Conservation (phyloP, 2,797 vertebrate species). For the Argyrosomus regius region DNA sequence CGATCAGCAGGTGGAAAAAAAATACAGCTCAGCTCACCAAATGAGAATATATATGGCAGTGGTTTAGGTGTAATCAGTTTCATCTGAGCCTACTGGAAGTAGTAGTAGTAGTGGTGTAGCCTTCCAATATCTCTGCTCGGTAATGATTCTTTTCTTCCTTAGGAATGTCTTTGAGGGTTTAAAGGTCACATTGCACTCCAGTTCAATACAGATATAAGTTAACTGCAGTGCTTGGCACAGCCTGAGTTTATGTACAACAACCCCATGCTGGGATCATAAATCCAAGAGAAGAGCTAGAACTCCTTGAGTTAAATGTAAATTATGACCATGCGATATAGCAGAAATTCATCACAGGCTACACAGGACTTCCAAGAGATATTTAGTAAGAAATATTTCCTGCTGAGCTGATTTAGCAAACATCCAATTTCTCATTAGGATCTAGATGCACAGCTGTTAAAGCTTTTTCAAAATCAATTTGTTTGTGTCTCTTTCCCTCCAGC, state of each 20-base stretch:
- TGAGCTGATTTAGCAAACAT: constrained; percentile 56
- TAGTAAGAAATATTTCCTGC: constrained; percentile 55
- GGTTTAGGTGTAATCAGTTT: constrained; percentile 39
- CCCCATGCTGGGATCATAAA: background rate
- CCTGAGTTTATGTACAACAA: constrained; percentile 6
- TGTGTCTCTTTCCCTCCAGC: constrained; percentile 57
- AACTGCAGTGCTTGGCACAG: constrained; percentile 6
- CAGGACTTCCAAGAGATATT: constrained; percentile 36
- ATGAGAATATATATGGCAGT: constrained; percentile 36
- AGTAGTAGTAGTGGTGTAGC: background rate
- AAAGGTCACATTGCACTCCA: constrained; percentile 23
- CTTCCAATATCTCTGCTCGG: constrained; percentile 41
- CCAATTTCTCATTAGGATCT: constrained; percentile 62
- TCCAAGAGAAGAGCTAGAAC: background rate
- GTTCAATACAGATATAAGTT: constrained; percentile 16
- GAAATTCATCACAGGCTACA: constrained; percentile 44
- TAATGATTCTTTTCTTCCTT: constrained; percentile 15
- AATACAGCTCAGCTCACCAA: constrained; percentile 36
- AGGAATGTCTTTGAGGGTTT: constrained; percentile 35
- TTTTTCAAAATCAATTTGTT: constrained; percentile 70
- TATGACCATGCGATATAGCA: constrained; percentile 11
- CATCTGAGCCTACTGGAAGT: constrained; percentile 26
- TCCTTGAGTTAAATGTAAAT: constrained; percentile 29
- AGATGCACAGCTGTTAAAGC: constrained; percentile 54
- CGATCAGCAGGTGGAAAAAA: constrained; percentile 29